Conservation (phyloP, 1,140 invertebrate species). For the Globodera rostochiensis region DNA sequence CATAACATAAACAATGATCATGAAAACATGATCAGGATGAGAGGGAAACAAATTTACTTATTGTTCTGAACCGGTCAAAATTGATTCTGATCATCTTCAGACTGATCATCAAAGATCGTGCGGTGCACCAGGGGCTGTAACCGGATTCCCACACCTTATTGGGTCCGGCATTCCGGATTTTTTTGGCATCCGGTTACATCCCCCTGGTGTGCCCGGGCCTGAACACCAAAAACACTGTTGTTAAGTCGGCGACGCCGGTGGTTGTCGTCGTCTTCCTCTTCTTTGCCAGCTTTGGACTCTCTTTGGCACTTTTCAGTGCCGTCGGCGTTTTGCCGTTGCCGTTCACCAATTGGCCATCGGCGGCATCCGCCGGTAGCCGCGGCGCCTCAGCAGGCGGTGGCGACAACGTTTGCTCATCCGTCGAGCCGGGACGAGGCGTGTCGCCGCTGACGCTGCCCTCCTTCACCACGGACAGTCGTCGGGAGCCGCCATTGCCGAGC, state of each 20-base stretch:
- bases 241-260: background rate
- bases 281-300: background rate
- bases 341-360: background rate
- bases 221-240: too few species aligned
- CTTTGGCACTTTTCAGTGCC: constrained; percentile 1
- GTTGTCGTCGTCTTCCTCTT: constrained; percentile 7
- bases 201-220: too few species aligned
- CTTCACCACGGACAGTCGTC: constrained; percentile 4
- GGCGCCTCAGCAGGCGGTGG: too few species aligned
- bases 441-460: constrained; percentile 5
- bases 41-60: too few species aligned
- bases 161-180: background rate
- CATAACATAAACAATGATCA: too few species aligned
- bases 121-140: too few species aligned
- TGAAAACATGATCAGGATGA: too few species aligned
- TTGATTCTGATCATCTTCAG: too few species aligned
- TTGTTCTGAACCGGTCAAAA: too few species aligned
- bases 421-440: background rate
- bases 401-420: background rate
- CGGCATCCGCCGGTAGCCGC: background rate
- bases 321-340: constrained; percentile 7
- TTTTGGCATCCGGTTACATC: too few species aligned
- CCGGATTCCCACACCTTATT: too few species aligned
- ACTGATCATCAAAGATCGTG: too few species aligned
- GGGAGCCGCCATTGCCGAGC: background rate